These are phyloP conservation scores for Chelon auratus DNA, from an alignment of 2,797 vertebrate species.

Conservation along the genomic window DNA sequence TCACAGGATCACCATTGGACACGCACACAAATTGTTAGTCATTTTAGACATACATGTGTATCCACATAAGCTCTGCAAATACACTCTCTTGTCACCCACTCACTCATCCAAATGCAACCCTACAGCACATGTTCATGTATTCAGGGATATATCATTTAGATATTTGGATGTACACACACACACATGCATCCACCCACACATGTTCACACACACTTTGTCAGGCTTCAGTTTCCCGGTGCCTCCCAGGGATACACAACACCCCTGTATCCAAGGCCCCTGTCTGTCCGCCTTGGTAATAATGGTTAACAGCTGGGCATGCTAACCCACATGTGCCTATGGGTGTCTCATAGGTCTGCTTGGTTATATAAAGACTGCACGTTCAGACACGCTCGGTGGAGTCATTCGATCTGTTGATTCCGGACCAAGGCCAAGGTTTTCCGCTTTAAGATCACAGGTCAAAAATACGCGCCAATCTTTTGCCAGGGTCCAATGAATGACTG, in stretches of 20 bases:
- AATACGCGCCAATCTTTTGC: slow-evolving; percentile 9
- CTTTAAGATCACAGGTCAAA: slow-evolving; percentile 26
- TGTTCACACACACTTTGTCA: slow-evolving; percentile 55
- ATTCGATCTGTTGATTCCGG: slow-evolving; percentile 50
- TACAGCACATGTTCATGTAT: neutral
- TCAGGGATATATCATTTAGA: slow-evolving; percentile 30
- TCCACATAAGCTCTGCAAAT: slow-evolving; percentile 26
- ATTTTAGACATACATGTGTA: slow-evolving; percentile 15
- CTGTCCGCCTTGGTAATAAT: slow-evolving; percentile 77
- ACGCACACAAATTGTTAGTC: slow-evolving; percentile 14
- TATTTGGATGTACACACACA: slow-evolving; percentile 13
- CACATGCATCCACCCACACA: slow-evolving; percentile 25
- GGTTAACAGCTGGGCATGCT: slow-evolving; percentile 81
- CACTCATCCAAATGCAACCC: neutral
- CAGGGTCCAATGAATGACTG: slow-evolving; percentile 26
- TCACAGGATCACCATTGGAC: slow-evolving; percentile 17
- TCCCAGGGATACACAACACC: slow-evolving; percentile 72
- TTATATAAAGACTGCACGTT: slow-evolving; percentile 79
- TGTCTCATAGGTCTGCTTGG: slow-evolving; percentile 51
- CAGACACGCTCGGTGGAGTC: slow-evolving; percentile 61
- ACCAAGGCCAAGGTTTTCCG: slow-evolving; percentile 35
- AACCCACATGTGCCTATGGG: slow-evolving; percentile 58
- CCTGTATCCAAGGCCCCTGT: slow-evolving; percentile 62
- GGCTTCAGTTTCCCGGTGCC: slow-evolving; percentile 72
- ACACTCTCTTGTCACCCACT: slow-evolving; percentile 23